Evolutionary conservation across 2,888 invertebrate genomes (phyloP).

Genomic region (Himalopsyche japonica): DNA sequence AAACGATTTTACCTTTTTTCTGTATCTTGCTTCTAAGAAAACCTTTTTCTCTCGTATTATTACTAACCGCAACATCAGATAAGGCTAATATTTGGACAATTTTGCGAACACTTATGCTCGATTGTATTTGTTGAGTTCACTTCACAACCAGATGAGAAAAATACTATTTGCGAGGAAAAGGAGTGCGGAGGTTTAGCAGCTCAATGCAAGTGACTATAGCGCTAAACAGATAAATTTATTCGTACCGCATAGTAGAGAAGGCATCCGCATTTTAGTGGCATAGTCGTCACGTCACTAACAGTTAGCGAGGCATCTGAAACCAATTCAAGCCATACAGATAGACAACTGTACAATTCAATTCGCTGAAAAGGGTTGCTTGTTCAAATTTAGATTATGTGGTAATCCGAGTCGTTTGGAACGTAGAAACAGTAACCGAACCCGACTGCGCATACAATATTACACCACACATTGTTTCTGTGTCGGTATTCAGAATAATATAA

Average conservation of each 20-base stretch:
- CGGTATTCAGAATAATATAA: background rate
- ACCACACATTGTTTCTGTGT: background rate
- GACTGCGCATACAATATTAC: background rate
- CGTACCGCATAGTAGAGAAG: background rate
- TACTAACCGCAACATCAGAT: no score
- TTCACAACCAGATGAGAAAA: background rate
- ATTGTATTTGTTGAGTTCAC: background rate
- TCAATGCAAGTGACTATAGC: background rate
- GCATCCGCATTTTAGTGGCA: background rate
- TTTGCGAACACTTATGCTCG: background rate
- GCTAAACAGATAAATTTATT: background rate
- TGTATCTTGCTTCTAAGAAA: no score
- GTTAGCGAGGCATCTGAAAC: background rate
- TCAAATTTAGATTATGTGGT: background rate
- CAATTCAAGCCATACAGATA: conserved; percentile 15
- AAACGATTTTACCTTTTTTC: no score
- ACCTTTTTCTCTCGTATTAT: no score
- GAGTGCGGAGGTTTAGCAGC: background rate
- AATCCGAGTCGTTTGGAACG: background rate
- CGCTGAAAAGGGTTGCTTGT: background rate
- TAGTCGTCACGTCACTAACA: conserved; percentile 10
- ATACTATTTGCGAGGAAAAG: background rate
- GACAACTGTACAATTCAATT: background rate
- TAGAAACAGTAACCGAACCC: background rate
- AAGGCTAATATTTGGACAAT: background rate